phyloP scores from a whole-genome alignment of 2,113 vertebrate genomes.

The Rhynchopsitta pachyrhyncha region DNA sequence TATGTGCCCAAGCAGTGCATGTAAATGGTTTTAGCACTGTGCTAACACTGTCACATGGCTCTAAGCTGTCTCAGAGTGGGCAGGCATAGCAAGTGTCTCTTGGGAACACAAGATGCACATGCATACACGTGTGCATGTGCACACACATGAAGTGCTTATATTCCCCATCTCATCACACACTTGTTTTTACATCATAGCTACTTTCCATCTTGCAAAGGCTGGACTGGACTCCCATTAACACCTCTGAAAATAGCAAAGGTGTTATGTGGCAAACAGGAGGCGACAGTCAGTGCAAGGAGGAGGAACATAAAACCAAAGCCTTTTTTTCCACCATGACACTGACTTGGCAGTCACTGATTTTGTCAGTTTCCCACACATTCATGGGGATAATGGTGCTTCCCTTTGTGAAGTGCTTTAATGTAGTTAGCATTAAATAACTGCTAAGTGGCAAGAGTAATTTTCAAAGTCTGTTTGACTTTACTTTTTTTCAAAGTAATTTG shows the following conservation, averaged over 20 bases:
- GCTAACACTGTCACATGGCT: not conserved
- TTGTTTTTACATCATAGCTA: not conserved
- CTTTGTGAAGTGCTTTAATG: not conserved
- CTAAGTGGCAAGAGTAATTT: not conserved
- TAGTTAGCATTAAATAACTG: not conserved
- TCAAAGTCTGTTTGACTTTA: not conserved
- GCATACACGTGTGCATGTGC: no score
- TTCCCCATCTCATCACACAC: not conserved
- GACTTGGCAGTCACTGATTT: not conserved
- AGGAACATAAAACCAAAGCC: not conserved
- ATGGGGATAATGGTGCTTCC: not conserved
- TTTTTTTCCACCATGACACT: not conserved
- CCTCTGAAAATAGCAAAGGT: not conserved
- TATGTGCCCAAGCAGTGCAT: rapidly evolving
- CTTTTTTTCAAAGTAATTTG: not conserved
- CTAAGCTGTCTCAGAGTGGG: not conserved
- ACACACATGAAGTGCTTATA: not conserved
- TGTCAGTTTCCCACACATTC: not conserved
- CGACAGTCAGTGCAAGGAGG: not conserved
- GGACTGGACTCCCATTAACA: not conserved
- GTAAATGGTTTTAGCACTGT: not conserved
- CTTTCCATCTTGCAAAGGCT: not conserved
- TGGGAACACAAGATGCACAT: not conserved
- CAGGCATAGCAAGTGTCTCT: not conserved
- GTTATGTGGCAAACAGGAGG: not conserved